Conservation (phyloP, 1,140 invertebrate species). For the Zaprionus vittiger region DNA sequence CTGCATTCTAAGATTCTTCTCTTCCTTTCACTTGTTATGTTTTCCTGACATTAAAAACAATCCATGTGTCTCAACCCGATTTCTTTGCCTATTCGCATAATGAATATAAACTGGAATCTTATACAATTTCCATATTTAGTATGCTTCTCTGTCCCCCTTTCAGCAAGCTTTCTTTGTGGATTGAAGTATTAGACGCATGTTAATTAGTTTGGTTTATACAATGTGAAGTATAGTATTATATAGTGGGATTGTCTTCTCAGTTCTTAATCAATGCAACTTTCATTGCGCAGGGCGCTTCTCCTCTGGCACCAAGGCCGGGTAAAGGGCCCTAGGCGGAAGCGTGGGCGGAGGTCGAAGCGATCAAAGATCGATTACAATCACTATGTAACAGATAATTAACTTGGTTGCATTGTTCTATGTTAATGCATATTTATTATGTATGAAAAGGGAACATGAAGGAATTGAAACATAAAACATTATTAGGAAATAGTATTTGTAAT, state of each 20-base stretch:
- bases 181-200: background rate
- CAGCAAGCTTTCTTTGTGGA: slow-evolving; percentile 10
- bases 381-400: background rate
- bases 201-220: background rate
- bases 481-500: slow-evolving; percentile 8
- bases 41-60: slow-evolving; percentile 61
- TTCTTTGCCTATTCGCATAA: background rate
- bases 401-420: slow-evolving; percentile 14
- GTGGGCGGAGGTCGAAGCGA: slow-evolving; percentile 51
- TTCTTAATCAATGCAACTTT: slow-evolving; percentile 3
- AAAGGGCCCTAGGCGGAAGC: slow-evolving; percentile 57
- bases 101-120: slow-evolving; percentile 25
- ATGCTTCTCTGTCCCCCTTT: background rate
- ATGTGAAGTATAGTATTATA: background rate
- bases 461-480: slow-evolving; percentile 31
- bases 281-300: background rate
- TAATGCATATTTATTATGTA: slow-evolving; percentile 19
- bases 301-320: slow-evolving; percentile 24
- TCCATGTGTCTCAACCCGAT: slow-evolving; percentile 7
- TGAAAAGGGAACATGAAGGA: slow-evolving; percentile 21
- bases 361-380: slow-evolving; percentile 13
- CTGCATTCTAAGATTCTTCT: background rate
- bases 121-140: slow-evolving; percentile 27
- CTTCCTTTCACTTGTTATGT: slow-evolving; percentile 1
- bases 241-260: background rate